Base-by-base conservation (phyloP, 2,797 vertebrate species). In the Argyrosomus regius region DNA sequence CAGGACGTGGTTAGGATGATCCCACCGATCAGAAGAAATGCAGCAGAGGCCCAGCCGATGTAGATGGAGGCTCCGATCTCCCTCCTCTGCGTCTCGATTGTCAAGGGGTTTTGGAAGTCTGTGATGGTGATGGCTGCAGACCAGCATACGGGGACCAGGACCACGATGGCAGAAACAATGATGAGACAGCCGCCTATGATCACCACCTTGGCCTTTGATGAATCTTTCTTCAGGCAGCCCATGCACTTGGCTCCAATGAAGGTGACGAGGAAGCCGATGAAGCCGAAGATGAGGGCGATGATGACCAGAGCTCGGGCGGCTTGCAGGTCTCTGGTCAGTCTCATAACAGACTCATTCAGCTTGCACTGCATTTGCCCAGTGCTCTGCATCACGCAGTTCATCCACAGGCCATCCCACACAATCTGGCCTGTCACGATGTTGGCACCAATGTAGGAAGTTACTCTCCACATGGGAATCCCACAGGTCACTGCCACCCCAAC, bases 301-400 rank as follows among this genome's bases (percentile, higher is more conserved):
- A 96, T 77, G 72, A 90, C 91, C 62, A 96, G 89, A 0, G 95
- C 95, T 2, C 90, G 88, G 9, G 92, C 93, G 0, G 94, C 91
- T 71, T 96, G 95, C 45, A 96, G 90, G 54, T 96, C 95, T 6
- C 58, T 71, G 0, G 89, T 60, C 75, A 96, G 62, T 3, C 2
- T 78, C 94, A 95, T 67, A 28, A 96, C 14, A 0, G 94, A 94
- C 0, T 92, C 87, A 3, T 93, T 90, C 49, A 96, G 80, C 41
- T 43, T 91, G 72, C 95, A 96, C 88, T 96, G 95, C 96, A 96
- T 96, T 90, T 96, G 96, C 0, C 96, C 96, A 0, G 96, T 96
- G 74, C 91, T 92, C 92, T 96, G 96, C 93, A 94, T 95, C 41
- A 96, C 87, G 6, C 96, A 96, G 81, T 94, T 95, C 96, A 96